Base-by-base conservation (phyloP, 2,888 invertebrate species). In the Hybos culiciformis region DNA sequence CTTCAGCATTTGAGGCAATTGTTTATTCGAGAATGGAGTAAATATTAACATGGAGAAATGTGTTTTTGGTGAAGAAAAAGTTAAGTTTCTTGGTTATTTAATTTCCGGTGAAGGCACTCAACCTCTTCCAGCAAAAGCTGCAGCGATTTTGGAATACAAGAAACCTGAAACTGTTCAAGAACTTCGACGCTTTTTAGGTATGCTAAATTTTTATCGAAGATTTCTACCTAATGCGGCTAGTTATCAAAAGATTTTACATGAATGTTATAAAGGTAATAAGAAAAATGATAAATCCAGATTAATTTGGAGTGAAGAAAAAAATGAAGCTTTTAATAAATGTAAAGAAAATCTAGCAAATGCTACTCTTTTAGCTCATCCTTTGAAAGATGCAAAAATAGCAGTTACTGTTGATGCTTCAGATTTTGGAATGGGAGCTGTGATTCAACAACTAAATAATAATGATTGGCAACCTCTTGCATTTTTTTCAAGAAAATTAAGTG, bases 21-120 rank as follows among this genome's bases (percentile, higher is more conserved):
- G 20, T 51, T 56, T 29, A 21, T 48, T 29, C 48, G 53, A 9
- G 18, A 46, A 44, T 29, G 53, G 53, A 5, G 9, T 56, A 1
- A 24, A 38, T 5, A 49, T 54, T 18, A 54, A 54, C 26, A 17
- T 41, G 11, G 34, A 32, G 5, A 49, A 48, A 29, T 51, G 48
- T 2, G 24, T 43, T 3, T 45, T 46, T 9, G 46, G 34, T 14
- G 23, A 31, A 34, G 15, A 20, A 5, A 32, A 41, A 23, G 43
- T 46, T 23, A 42, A 37, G 42, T 46, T 46, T 9, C 37, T 40
- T 9, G 37, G 37, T 4, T 39, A 38, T 37, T 18, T 39, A 7
- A 39, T 43, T 19, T 24, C 36, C 7, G 4, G n/a, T 37, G 8
- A 39, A 1, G 46, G 46, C 4, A 37, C 37, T 3, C 20, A 33